These are phyloP conservation scores for Ceratina australensis DNA, from an alignment of 1,140 invertebrate genomes.

Conservation along the genomic window DNA sequence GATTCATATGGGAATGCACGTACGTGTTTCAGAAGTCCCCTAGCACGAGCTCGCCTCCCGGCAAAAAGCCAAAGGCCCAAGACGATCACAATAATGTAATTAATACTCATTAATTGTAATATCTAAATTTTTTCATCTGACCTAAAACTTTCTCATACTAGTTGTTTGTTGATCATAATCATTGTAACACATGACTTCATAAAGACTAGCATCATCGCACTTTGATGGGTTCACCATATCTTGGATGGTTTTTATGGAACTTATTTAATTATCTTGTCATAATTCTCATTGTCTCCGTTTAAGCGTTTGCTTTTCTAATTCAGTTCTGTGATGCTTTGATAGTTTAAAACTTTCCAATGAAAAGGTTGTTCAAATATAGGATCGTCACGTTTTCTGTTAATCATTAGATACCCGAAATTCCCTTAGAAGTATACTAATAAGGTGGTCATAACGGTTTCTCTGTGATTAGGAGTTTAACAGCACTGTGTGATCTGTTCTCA, in stretches of 20 bases:
- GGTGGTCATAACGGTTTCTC: conserved; percentile 30
- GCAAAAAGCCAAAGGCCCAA: conserved; percentile 77
- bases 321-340: conserved; percentile 62
- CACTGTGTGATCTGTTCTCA: conserved; percentile 38
- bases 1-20: conserved; percentile 74
- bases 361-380: conserved; percentile 31
- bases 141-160: conserved; percentile 64
- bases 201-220: conserved; percentile 59
- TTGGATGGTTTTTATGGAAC: conserved; percentile 52
- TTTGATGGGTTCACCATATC: conserved; percentile 46
- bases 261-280: conserved; percentile 37
- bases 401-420: conserved; percentile 37
- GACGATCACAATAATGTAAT: conserved; percentile 78
- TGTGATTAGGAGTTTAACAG: conserved; percentile 32
- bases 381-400: conserved; percentile 13
- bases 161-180: conserved; percentile 66
- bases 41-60: conserved; percentile 77
- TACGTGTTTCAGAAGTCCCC: conserved; percentile 77
- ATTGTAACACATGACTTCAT: conserved; percentile 64
- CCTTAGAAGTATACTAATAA: conserved; percentile 7
- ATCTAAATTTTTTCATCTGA: conserved; percentile 68
- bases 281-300: conserved; percentile 42
- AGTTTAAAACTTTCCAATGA: conserved; percentile 31
- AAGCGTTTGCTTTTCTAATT: conserved; percentile 66
- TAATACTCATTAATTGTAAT: conserved; percentile 77